Conservation (phyloP, 2,113 vertebrate species). For the Nestor notabilis region DNA sequence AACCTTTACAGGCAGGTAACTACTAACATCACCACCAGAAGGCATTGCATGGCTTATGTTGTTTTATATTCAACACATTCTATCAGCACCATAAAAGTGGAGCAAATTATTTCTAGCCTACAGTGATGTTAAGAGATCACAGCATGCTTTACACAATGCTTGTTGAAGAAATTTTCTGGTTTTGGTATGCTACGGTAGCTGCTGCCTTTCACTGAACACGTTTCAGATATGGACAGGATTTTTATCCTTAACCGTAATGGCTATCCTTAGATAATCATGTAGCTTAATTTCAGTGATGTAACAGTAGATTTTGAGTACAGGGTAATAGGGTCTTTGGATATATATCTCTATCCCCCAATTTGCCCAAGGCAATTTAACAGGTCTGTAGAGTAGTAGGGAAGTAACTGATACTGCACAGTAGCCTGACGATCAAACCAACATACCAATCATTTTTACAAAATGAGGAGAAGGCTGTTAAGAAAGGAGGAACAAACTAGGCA, state of each 20-base stretch:
- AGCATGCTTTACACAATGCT: neutral
- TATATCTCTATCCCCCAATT: neutral
- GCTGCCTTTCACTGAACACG: neutral
- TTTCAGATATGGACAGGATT: neutral
- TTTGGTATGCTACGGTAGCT: neutral
- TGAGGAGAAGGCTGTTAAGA: neutral
- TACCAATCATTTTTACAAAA: neutral
- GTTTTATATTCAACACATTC: neutral
- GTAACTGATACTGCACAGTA: neutral
- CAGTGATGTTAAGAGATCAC: neutral
- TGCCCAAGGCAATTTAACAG: neutral
- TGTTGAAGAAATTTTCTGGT: neutral
- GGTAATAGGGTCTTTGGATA: neutral
- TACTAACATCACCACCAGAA: neutral
- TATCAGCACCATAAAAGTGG: neutral
- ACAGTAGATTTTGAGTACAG: neutral
- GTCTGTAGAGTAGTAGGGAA: neutral
- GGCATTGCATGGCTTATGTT: fast-evolving
- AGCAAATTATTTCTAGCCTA: neutral
- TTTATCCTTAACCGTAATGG: neutral
- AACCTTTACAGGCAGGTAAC: neutral
- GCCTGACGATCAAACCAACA: neutral
- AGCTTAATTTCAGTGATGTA: neutral
- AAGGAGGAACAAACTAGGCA: neutral
- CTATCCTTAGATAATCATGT: neutral